A percentile compares a stretch with the other conserved stretches of the same genome.
phyloP scores from a whole-genome alignment of 64 coral and sea anemone species.

The Montipora efflorescens region DNA sequence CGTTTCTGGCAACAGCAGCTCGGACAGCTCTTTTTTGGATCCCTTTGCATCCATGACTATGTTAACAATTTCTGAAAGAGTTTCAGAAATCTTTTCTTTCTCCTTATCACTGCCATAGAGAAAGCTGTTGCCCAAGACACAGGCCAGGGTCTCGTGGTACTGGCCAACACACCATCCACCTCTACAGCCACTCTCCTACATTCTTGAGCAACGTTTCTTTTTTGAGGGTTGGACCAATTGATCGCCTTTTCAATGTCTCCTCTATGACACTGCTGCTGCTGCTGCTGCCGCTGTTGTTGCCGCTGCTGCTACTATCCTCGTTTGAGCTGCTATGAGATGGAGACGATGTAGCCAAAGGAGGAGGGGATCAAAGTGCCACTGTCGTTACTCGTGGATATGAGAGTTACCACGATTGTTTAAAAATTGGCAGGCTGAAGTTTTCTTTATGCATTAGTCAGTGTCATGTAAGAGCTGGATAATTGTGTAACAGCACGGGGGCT shows the following conservation, averaged over 20 bases:
- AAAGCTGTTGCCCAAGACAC: conserved; percentile 52
- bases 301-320: not conserved
- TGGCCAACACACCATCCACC: conserved; percentile 28
- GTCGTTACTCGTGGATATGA: no score
- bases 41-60: no score
- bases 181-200: not conserved
- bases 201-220: conserved; percentile 22
- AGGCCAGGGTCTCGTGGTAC: conserved; percentile 33
- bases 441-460: no score
- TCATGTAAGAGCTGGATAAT: no score
- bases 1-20: not conserved
- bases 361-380: no score
- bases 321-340: not conserved
- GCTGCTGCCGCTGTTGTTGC: not conserved
- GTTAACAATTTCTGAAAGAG: no score
- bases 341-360: not conserved
- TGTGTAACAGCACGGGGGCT: no score
- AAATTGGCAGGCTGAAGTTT: no score
- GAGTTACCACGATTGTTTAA: no score
- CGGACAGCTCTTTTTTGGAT: no score
- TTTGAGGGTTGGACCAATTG: conserved; percentile 51
- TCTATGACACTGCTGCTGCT: conserved; percentile 46
- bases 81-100: no score
- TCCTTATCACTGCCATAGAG: conserved; percentile 2
- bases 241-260: conserved; percentile 8